phyloP scores from a whole-genome alignment of 2,888 invertebrate genomes.

The Cataglyphis rosenhaueri region DNA sequence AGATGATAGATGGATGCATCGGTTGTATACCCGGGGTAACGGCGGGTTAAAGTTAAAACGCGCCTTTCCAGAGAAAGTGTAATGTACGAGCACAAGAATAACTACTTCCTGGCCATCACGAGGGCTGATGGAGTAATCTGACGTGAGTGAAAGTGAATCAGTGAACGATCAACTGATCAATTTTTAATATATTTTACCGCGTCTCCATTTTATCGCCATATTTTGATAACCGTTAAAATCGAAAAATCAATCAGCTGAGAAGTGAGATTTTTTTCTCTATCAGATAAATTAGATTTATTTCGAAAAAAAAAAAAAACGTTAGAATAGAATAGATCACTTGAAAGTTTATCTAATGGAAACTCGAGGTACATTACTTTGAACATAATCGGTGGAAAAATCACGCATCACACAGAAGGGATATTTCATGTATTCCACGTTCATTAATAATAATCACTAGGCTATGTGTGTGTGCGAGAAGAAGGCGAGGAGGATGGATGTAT shows the following conservation, averaged over 20 bases:
- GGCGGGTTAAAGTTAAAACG: conserved; percentile 26
- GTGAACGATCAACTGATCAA: conserved; percentile 1
- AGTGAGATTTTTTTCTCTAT: not conserved
- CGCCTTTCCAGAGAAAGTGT: conserved; percentile 5
- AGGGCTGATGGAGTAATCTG: conserved; percentile 10
- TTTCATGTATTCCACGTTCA: conserved; percentile 2
- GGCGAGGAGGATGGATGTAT: not conserved
- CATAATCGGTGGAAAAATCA: conserved; percentile 1
- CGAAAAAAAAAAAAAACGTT: not conserved
- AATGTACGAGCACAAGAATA: conserved; percentile 9
- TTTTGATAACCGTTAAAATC: not conserved
- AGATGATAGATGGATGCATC: conserved; percentile 38
- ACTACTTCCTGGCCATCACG: conserved; percentile 11
- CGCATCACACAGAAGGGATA: not conserved
- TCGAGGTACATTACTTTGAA: not conserved
- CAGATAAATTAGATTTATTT: not conserved
- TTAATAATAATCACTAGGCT: conserved; percentile 26
- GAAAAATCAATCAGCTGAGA: not conserved
- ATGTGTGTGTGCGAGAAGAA: too few relatives aligned
- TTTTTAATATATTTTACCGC: not conserved
- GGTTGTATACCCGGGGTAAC: not conserved
- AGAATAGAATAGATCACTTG: not conserved
- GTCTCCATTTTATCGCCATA: not conserved
- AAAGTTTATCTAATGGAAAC: not conserved
- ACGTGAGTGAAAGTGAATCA: conserved; percentile 23